Evolutionary conservation across 2,888 invertebrate species (phyloP), one percentile per base, ranked within the genome.

Genomic region (Stomorhina lunata): DNA sequence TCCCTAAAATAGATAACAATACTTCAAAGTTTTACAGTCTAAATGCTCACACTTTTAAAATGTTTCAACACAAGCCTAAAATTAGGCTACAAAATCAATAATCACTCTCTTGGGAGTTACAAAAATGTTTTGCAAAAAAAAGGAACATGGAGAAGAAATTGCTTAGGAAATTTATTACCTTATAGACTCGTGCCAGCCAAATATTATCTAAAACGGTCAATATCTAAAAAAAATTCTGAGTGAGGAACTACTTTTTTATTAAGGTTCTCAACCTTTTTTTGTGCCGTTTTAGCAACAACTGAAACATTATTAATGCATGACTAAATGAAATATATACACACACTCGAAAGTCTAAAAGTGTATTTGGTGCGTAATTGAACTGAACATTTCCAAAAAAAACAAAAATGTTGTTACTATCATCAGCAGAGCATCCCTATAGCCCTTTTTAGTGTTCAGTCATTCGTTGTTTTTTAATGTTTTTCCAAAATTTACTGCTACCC

Each of bases 61-160:
- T 15, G 7, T 43, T 61, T 27, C 15, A 27, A 43, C 12, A 12
- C 17, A 29, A 15, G 15, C 61, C 40, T 27, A 43, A 27, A 29
- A 29, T 20, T 45, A 20, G 17, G 29, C 61, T 3, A 27, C 10
- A 43, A 66, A 45, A 57, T 53, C 57, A 45, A 76, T 86, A 86
- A 88, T 87, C 85, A 84, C 85, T 85, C 86, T 84, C 85, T 84
- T 72, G 88, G 86, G 88, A 86, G 83, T 84, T 86, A 85, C 87
- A 86, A 88, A 88, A 88, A 86, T 87, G 37, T 32, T 20, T 22
- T 9, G 10, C 6, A 27, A 43, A 34, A 34, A 57, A 15, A 34
- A 43, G 12, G 5, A 57, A 43, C 57, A 45, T 32, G 43, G 4
- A 55, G 59, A 43, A 45, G 25, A 4, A 4, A 48, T 61, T 27